Base-by-base conservation (phyloP, 2,113 vertebrate genomes). In the Parus major region DNA sequence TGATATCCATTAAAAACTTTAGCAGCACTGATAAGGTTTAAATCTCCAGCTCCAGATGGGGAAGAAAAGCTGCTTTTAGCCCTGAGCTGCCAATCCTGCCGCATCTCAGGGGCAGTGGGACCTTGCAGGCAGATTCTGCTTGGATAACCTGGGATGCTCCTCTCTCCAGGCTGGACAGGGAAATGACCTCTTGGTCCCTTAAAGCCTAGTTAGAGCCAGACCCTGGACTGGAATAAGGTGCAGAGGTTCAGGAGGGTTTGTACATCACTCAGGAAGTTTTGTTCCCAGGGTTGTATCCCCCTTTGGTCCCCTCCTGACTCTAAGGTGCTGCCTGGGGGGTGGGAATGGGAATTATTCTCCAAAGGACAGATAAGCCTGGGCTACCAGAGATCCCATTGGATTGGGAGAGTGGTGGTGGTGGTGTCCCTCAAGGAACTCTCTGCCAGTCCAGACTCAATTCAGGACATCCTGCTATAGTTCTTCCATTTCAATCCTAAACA, bases 1-100 rank as follows among this genome's bases (percentile, higher is more conserved):
- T 91, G 93, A 90, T 83, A 89, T 70, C 86, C 66, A 93, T 84
- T 89, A 84, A 76, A 83, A 90, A 94, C 72, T 75, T 94, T 6
- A 96, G 82, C 79, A 16, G 92, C 64, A 5, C 41, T 73, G 92
- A 94, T 87, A 83, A 77, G 92, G 82, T 82, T 88, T 82, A 82
- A 85, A 80, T 88, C 70, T 63, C 2, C 4, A 36, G 82, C 57
- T 77, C 42, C 52, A 47, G 50, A 12, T 0, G 1, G 70, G 61
- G 75, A 35, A 55, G 92, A 39, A 65, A 76, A 81, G 73, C 29
- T 7, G 6, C 18, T 76, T 50, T 29, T 6, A 79, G 50, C 29
- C 19, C 39, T 1, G 61, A 52, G 56, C 33, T 73, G 46, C 55
- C 4, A 4, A 33, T 39, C 22, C 65, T 60, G 39, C 41, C 18